Conservation (phyloP, 2,888 invertebrate species). For the Saturnia japonica region DNA sequence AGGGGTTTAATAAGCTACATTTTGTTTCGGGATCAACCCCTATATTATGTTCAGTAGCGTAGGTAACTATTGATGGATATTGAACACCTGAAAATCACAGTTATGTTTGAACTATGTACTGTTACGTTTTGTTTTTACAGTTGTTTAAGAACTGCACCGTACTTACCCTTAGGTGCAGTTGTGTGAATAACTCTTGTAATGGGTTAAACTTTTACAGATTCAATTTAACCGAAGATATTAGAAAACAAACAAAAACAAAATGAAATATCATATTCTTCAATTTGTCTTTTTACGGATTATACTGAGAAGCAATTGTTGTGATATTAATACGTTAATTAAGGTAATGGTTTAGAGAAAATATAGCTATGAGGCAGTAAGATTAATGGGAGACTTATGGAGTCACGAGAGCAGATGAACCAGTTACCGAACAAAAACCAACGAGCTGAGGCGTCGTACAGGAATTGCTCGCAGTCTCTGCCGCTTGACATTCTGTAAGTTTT, state of each 20-base stretch:
- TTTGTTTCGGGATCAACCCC: not conserved
- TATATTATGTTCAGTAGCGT: too few species aligned
- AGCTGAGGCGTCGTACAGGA: slow-evolving; percentile 70
- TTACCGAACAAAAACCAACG: slow-evolving; percentile 65
- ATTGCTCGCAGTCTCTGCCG: slow-evolving; percentile 77
- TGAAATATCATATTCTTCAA: slow-evolving; percentile 29
- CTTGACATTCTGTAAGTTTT: slow-evolving; percentile 78
- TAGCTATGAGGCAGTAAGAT: slow-evolving; percentile 36
- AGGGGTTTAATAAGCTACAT: not conserved
- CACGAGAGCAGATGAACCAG: slow-evolving; percentile 71
- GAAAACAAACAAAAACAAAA: slow-evolving; percentile 34
- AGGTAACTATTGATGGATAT: not conserved
- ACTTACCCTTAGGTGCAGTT: not conserved
- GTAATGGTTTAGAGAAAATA: slow-evolving; percentile 24
- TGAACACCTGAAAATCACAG: not conserved
- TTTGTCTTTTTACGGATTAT: slow-evolving; percentile 27
- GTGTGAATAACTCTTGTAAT: not conserved
- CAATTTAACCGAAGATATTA: slow-evolving; percentile 26
- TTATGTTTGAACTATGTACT: not conserved
- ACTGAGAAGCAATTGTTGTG: slow-evolving; percentile 44
- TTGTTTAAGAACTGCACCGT: not conserved
- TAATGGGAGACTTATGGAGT: slow-evolving; percentile 73
- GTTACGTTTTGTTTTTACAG: not conserved
- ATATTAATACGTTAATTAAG: slow-evolving; percentile 38
- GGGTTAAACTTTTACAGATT: slow-evolving; percentile 42